These are phyloP conservation scores for Vespertilio murinus DNA, from an alignment of 2,797 vertebrate genomes.

Conservation along the genomic window DNA sequence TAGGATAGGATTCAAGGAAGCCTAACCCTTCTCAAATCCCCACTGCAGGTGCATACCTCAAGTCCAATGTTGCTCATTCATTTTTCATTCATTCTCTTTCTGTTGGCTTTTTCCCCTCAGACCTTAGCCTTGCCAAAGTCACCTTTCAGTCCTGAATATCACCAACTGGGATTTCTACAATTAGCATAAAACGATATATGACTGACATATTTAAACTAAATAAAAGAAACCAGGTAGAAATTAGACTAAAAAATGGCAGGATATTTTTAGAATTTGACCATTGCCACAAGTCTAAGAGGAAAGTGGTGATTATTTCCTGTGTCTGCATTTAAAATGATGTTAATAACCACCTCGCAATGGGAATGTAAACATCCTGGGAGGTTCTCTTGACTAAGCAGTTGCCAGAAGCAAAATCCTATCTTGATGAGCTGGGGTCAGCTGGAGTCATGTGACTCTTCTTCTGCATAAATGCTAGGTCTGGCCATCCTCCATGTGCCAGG, in stretches of 20 bases:
- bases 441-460: neutral
- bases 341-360: neutral
- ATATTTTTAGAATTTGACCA: slow-evolving; percentile 3
- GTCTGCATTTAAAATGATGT: neutral
- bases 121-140: neutral
- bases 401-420: neutral
- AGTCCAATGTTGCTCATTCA: neutral
- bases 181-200: neutral
- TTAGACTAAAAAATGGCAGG: neutral
- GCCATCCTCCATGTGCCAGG: fast-evolving
- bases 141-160: neutral
- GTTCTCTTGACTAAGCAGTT: neutral
- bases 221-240: slow-evolving; percentile 2
- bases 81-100: neutral
- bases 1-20: neutral
- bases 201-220: neutral
- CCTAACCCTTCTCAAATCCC: neutral
- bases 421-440: neutral
- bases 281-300: neutral
- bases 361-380: neutral
- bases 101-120: neutral
- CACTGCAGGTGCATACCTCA: neutral
- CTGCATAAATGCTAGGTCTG: neutral
- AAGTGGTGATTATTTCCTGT: neutral
- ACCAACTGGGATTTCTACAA: neutral